Evolutionary conservation across 2,113 vertebrate genomes (phyloP), one percentile per base, ranked within the genome.

Genomic region (Sisor rabdophorus): DNA sequence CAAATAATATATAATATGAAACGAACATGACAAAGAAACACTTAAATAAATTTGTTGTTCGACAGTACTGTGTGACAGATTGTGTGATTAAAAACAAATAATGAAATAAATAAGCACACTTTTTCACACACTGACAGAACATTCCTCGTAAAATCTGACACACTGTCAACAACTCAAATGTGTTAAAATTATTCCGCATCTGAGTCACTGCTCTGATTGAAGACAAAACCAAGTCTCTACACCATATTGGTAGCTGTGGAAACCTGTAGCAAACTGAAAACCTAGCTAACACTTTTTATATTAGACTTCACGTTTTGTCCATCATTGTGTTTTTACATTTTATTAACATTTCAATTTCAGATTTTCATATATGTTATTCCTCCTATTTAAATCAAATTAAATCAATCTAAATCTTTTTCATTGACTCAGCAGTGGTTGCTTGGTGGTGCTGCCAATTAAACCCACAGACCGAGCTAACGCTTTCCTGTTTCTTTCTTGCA

Each of bases 41-140:
- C 12, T 17, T 19, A 44, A 56, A 40, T 24, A 47, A 50, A 75
- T 26, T 26, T 24, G 47, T 9, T 61, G 36, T 19, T 68, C 50
- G 65, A 68, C 17, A 47, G 32, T 67, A 67, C 61, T 58, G 50
- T 28, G 50, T 56, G 26, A 30, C 74, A 76, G 74, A 67, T 67
- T 76, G 52, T 68, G 52, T 59, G 53, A 54, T 76, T 58, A n/a
- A 50, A 58, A 70, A 50, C 50, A 77, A 76, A 69, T 59, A 77
- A 77, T 70, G 48, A 77, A 77, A 77, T 69, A 77, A 77, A 69
- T 17, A 60, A 76, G 52, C 61, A 30, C 22, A 40, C 61, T 55
- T 55, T 77, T 70, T 77, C 75, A 69, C 75, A 70, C 64, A 24
- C 36, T 70, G 65, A 70, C 54, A 77, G 75, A 77, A 77, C 75